Conservation (phyloP, 2,113 vertebrate species). For the Penelope pileata region DNA sequence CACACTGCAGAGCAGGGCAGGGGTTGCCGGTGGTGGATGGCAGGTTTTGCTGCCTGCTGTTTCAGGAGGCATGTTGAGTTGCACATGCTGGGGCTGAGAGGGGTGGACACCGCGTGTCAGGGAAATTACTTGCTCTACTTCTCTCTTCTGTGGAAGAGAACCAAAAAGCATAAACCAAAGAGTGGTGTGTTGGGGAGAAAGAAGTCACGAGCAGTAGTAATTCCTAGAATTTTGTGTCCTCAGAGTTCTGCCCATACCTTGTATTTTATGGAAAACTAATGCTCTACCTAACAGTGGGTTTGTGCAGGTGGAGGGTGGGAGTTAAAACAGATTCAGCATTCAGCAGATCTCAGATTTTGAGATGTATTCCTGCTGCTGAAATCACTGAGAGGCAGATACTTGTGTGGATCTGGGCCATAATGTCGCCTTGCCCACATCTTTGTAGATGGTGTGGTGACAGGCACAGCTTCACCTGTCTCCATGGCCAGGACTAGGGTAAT, state of each 20-base stretch:
- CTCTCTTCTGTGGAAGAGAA: neutral
- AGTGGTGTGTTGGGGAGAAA: neutral
- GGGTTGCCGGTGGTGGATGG: neutral
- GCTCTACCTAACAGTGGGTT: neutral
- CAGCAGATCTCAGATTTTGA: no score
- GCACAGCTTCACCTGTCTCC: neutral
- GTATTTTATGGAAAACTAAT: neutral
- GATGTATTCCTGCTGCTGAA: neutral
- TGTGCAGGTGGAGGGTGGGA: neutral
- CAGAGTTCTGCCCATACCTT: neutral
- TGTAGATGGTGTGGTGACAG: neutral
- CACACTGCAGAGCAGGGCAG: rapidly evolving
- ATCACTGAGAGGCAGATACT: neutral
- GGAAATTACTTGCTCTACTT: neutral
- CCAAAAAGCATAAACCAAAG: neutral
- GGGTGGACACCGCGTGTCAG: rapidly evolving
- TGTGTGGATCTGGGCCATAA: neutral
- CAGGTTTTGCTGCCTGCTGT: neutral
- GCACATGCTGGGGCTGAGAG: neutral
- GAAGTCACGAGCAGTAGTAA: neutral
- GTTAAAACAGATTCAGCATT: neutral
- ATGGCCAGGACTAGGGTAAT: neutral
- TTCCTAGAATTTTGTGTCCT: neutral
- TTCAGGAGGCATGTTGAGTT: neutral
- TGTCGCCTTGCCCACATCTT: neutral